A percentile compares a stretch with the other conserved stretches of the same genome.
Evolutionary conservation across 2,888 invertebrate species (phyloP).

Genomic region (Ormyrus labotus): DNA sequence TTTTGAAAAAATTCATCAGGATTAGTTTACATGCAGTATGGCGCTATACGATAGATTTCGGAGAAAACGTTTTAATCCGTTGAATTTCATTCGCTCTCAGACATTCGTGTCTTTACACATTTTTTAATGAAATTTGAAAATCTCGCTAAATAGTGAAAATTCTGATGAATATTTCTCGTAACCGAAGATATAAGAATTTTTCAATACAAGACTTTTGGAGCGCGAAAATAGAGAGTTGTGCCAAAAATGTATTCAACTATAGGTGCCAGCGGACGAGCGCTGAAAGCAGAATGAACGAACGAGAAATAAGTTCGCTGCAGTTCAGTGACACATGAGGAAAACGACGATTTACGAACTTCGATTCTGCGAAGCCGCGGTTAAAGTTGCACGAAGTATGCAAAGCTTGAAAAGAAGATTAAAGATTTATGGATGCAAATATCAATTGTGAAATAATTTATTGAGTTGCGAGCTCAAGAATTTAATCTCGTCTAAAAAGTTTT

Average conservation of each 20-base stretch:
- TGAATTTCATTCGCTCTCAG: too few species aligned
- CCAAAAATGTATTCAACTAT: conserved; percentile 47
- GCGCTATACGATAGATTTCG: too few species aligned
- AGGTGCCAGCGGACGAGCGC: not conserved
- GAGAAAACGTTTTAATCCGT: too few species aligned
- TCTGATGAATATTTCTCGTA: conserved; percentile 16
- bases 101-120: too few species aligned
- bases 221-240: conserved; percentile 38
- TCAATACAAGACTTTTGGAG: not conserved
- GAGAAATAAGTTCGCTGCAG: conserved; percentile 21
- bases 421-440: too few species aligned
- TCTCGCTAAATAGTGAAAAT: too few species aligned
- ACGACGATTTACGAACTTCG: conserved; percentile 5
- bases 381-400: not conserved
- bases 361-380: not conserved
- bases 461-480: too few species aligned
- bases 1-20: too few species aligned
- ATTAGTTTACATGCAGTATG: too few species aligned
- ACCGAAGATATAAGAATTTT: conserved; percentile 3
- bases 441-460: too few species aligned
- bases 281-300: conserved; percentile 16
- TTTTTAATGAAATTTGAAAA: not conserved
- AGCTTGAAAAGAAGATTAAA: not conserved
- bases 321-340: conserved; percentile 19
- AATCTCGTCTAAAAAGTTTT: too few species aligned